Evolutionary conservation across 2,888 invertebrate genomes (phyloP), one percentile per base, ranked within the genome.

Genomic region (Euplexia lucipara): DNA sequence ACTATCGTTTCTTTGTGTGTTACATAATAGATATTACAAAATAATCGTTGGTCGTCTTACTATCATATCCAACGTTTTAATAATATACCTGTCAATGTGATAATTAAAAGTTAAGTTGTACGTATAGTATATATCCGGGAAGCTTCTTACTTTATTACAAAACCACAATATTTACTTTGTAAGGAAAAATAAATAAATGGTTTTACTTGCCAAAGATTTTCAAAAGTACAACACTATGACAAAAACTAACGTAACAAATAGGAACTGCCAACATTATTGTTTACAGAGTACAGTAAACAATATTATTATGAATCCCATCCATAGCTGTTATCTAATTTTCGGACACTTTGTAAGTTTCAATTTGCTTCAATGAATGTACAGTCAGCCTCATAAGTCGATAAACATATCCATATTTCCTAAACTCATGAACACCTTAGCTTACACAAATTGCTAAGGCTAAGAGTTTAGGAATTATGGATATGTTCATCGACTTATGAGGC

Each of bases 11-110:
- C 44, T 22, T 35, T 37, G n/a, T n/a, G 37, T 18, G 14, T 75
- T 67, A 59, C 30, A 68, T 34, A 77, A 75, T 32, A 1, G 7
- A 12, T 60, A 37, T 72, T 73, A 42, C 62, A 56, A 78, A 62
- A 78, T 67, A 42, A 49, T 51, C 26, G 30, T 44, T 3, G 18
- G 54, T 39, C 45, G 65, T 14, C 26, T 47, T 30, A 62, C 35
- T 58, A 57, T 58, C 30, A 52, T 67, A 52, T 34, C 3, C 10
- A 16, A 22, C 10, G n/a, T 26, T 16, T 49, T 56, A 52, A 66
- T 72, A 49, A 56, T 16, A 41, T 12, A 42, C 14, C 56, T 60
- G 53, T 5, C 49, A 53, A 32, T 49, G 32, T 53, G 37, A 39
- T 47, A 58, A 49, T 60, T 60, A 45, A 16, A 35, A 51, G n/a